Evolutionary conservation across 2,888 invertebrate species (phyloP), one percentile per base, ranked within the genome.

Genomic region (Oscheius sp.): DNA sequence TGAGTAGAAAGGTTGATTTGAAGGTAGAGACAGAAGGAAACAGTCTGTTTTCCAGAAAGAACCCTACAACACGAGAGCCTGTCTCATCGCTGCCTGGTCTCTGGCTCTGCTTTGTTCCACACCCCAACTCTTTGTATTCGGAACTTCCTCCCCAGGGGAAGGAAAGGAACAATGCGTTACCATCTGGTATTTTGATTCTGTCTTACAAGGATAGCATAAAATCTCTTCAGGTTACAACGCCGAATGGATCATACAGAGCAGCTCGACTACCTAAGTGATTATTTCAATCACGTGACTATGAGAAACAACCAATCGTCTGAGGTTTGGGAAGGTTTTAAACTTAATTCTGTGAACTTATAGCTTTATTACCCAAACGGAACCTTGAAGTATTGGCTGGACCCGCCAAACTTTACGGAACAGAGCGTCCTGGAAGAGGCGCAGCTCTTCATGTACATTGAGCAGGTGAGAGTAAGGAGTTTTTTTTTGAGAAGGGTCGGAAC

Each of bases 111-210:
- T 81, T 13, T 84, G 84, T 70, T 80, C 83, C 4, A 58, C 70
- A 13, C 84, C 84, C 9, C 84, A 84, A 59, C 59, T 84, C 2
- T 79, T 81, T 32, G 70, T 82, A 1, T 84, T 84, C 74, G 75
- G 77, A 7, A 76, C 78, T 11, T 66, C 65, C 5, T 66, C 70
- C 1, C 70, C 78, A 1, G 66, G 74, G 7, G 63, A 76, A 35
- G 80, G 79, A 53, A 59, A 79, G 29, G 79, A 80, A 9, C 84
- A 84, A 62, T 84, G 84, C 58, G 78, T 82, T 4, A 79, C 82
- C 0, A 75, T 79, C 4, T 84, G 82, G 82, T 83, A n/a, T 57
- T 21, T 21, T 21, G 21, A 21, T 21, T 21, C 21, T 21, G 21
- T 21, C 21, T 21, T 21, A 21, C 21, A 21, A 21, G 21, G 21